These are phyloP conservation scores for Oreochromis aureus DNA, from an alignment of 2,113 vertebrate species.

Conservation along the genomic window DNA sequence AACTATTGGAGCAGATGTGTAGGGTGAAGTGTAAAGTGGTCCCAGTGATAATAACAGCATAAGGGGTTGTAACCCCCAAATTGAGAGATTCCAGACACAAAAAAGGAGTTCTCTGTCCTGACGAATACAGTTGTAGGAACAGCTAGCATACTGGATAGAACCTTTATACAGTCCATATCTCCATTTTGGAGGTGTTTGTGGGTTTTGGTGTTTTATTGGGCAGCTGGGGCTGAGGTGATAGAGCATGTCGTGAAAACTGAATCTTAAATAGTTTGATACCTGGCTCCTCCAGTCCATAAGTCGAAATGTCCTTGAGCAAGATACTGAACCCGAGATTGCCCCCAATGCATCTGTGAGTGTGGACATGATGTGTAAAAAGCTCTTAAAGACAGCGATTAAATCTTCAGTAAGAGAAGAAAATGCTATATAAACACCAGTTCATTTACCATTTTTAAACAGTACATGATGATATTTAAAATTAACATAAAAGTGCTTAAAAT, in stretches of 20 bases:
- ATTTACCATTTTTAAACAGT: background rate
- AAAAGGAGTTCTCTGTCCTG: background rate
- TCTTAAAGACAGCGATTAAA: background rate
- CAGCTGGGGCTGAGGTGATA: background rate
- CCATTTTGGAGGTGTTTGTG: background rate
- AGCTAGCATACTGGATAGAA: background rate
- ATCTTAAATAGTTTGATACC: background rate
- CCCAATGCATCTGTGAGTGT: background rate
- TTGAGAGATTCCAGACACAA: background rate
- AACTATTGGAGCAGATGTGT: background rate
- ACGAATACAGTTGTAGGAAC: background rate
- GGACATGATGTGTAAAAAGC: background rate
- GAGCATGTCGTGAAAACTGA: background rate
- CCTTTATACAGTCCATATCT: background rate
- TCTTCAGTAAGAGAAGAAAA: background rate
- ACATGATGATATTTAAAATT: background rate
- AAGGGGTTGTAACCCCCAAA: background rate
- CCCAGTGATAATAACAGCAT: background rate
- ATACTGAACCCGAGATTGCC: background rate
- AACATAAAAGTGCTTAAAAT: background rate
- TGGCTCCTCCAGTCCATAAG: background rate
- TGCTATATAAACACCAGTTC: background rate
- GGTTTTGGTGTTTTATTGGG: background rate
- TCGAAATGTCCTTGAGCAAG: background rate
- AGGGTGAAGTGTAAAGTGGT: background rate